A percentile compares a stretch with the other conserved stretches of the same genome.
phyloP scores from a whole-genome alignment of 2,113 vertebrate species.

The Podarcis cretensis region DNA sequence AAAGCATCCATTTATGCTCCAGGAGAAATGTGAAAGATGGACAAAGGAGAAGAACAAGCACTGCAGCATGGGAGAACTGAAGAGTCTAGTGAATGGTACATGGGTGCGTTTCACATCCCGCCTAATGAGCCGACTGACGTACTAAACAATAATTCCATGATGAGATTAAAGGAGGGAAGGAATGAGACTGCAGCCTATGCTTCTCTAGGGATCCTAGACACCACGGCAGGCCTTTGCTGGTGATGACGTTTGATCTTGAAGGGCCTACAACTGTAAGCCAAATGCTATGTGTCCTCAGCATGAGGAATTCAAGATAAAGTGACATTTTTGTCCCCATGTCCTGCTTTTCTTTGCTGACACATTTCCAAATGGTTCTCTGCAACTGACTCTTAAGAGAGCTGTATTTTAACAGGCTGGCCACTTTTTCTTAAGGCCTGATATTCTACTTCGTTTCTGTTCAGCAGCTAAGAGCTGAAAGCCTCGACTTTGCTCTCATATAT shows the following conservation, averaged over 20 bases:
- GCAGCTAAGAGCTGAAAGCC: not conserved
- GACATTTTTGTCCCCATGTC: too few relatives aligned
- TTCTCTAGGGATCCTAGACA: not conserved
- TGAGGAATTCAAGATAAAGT: not conserved
- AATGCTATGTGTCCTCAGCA: not conserved
- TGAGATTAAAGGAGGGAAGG: not conserved
- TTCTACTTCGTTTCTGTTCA: not conserved
- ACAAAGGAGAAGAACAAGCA: not conserved
- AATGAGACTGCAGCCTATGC: not conserved
- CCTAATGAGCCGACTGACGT: not conserved
- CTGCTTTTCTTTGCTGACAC: not conserved
- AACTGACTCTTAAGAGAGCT: not conserved
- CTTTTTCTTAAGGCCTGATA: not conserved
- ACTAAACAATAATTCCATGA: not conserved
- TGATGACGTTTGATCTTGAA: not conserved
- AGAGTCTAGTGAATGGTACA: not conserved
- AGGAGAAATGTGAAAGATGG: not conserved
- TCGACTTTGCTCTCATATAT: not conserved
- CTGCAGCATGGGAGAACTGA: not conserved
- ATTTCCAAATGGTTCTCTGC: not conserved
- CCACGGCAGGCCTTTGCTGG: not conserved
- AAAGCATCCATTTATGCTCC: not conserved
- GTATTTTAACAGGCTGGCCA: not conserved
- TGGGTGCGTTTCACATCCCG: not conserved
- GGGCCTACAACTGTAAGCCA: not conserved